phyloP scores from a whole-genome alignment of 2,113 vertebrate genomes.

The Podarcis cretensis region DNA sequence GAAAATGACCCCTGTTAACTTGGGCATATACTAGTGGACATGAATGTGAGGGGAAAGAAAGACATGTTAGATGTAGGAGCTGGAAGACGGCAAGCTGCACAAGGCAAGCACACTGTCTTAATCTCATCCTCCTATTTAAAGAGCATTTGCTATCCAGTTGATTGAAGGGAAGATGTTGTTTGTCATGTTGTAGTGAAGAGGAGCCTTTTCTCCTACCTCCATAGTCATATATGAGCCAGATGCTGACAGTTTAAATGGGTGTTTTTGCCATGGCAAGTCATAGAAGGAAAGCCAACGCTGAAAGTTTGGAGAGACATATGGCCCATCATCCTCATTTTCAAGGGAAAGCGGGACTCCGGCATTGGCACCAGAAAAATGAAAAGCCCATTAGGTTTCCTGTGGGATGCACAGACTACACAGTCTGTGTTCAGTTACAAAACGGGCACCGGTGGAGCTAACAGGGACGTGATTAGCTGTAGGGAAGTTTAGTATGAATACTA shows the following conservation, averaged over 20 bases:
- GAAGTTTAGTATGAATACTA: neutral
- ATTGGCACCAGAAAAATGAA: neutral
- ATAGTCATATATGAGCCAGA: neutral
- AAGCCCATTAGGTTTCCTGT: neutral
- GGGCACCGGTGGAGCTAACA: neutral
- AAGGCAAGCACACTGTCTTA: neutral
- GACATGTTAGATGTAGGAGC: neutral
- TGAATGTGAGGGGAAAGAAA: neutral
- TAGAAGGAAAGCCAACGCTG: neutral
- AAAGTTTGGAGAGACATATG: neutral
- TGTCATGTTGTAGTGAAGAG: neutral
- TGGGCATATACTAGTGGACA: neutral
- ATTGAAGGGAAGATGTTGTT: neutral
- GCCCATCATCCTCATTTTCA: neutral
- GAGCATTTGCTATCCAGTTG: neutral
- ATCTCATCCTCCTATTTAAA: neutral
- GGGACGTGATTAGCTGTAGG: neutral
- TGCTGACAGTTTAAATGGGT: neutral
- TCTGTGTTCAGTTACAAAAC: no score
- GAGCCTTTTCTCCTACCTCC: neutral
- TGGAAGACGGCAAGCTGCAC: neutral
- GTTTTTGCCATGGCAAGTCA: neutral
- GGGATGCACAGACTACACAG: neutral
- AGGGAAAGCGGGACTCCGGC: no score
- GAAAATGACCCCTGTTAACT: neutral